A percentile compares a stretch with the other conserved stretches of the same genome.
phyloP scores from a whole-genome alignment of 2,113 vertebrate genomes.

The Charadrius vociferus region DNA sequence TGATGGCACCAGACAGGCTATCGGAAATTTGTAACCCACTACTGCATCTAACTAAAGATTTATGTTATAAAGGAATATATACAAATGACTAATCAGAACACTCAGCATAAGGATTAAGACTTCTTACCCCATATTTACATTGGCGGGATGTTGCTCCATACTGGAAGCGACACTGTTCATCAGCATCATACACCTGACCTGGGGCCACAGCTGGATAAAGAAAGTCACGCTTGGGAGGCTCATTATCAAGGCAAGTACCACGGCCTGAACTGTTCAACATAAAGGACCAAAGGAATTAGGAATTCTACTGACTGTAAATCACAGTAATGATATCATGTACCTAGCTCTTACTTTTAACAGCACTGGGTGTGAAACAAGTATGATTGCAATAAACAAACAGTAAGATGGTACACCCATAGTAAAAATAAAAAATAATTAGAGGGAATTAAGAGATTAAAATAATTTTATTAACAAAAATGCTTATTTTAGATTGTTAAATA shows the following conservation, averaged over 20 bases:
- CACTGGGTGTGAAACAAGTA: slow-evolving; percentile 64
- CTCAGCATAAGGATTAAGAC: slow-evolving; percentile 77
- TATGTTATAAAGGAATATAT: slow-evolving; percentile 41
- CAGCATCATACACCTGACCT: slow-evolving; percentile 98
- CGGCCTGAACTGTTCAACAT: slow-evolving; percentile 99
- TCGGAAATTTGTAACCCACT: background rate
- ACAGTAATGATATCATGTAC: slow-evolving; percentile 68
- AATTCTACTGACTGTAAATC: slow-evolving; percentile 63
- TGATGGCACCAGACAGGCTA: background rate
- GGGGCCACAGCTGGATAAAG: slow-evolving; percentile 98
- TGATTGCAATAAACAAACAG: slow-evolving; percentile 48
- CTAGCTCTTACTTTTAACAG: slow-evolving; percentile 65
- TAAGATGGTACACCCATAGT: slow-evolving; percentile 45
- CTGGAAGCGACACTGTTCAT: slow-evolving; percentile 98
- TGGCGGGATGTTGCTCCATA: slow-evolving; percentile 96
- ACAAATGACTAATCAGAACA: slow-evolving; percentile 58
- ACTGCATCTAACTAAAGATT: slow-evolving; percentile 28
- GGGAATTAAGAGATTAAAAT: slow-evolving; percentile 2
- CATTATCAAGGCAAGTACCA: slow-evolving; percentile 99
- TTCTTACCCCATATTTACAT: slow-evolving; percentile 99
- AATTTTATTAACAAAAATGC: slow-evolving; percentile 39
- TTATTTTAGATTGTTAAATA: slow-evolving; percentile 48
- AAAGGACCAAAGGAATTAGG: slow-evolving; percentile 86
- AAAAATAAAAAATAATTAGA: slow-evolving; percentile 32
- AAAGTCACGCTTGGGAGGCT: slow-evolving; percentile 99